Conservation (phyloP, 92 coral and sea anemone species). For the Pocillopora meandrina region DNA sequence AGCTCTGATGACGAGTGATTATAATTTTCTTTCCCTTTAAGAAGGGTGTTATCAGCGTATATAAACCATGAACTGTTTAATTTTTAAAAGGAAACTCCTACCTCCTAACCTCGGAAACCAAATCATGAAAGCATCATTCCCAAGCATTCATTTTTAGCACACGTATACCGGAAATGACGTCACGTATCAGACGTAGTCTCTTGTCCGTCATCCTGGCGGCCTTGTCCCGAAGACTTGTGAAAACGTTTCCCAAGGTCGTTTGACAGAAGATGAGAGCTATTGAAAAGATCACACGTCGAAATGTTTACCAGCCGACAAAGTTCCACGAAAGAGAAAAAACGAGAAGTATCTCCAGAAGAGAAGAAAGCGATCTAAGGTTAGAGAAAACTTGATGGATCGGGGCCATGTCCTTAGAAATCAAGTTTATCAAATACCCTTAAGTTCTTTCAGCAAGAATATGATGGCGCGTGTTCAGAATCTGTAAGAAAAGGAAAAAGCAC, state of each 20-base stretch:
- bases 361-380: neutral
- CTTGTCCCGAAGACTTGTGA: neutral
- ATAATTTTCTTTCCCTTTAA: too few relatives aligned
- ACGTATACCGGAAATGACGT: conserved; percentile 31
- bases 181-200: conserved; percentile 2
- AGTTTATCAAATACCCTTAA: conserved; percentile 43
- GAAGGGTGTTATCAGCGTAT: too few relatives aligned
- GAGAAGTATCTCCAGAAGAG: neutral
- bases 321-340: neutral
- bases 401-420: conserved; percentile 39
- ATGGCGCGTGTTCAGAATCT: neutral
- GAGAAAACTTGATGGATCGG: conserved; percentile 12
- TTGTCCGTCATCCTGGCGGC: neutral
- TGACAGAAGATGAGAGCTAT: neutral
- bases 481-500: neutral
- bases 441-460: neutral
- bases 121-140: conserved; percentile 12
- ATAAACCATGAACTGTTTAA: neutral
- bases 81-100: neutral
- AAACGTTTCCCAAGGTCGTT: neutral
- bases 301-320: conserved; percentile 2
- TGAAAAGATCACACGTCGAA: neutral
- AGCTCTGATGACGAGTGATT: too few relatives aligned
- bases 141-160: conserved; percentile 26
- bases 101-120: neutral